Base-by-base conservation (phyloP, 2,888 invertebrate genomes). In the Linnaemya vulpina region DNA sequence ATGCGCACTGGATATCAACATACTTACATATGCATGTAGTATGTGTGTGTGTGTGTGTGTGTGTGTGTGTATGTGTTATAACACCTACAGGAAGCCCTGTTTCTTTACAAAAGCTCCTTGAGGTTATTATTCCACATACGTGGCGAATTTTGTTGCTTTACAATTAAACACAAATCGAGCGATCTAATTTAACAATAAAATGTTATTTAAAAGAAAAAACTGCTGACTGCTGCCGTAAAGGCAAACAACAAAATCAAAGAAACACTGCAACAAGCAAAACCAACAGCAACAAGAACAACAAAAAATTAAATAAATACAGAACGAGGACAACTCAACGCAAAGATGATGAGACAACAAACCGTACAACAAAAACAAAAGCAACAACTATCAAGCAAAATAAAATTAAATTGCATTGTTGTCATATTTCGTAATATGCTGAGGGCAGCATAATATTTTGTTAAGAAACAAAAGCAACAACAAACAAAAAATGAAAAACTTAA, bases 401-500 rank as follows among this genome's bases (percentile, higher is more conserved):
- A 62, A 77, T 65, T 53, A 88, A 83, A 87, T 89, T 90, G 90
- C 90, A 90, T 90, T 90, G 90, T 90, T 90, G 90, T 89, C 90
- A 90, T 90, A 89, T 90, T 90, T 90, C 90, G 90, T 90, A 90
- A 90, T 86, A 84, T 84, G 84, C 80, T 85, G 82, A 85, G 85
- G 87, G 87, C 89, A 90, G 90, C 89, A 88, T 86, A 84, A 84
- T 70, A 87, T 87, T 87, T 58, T 35, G 84, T 71, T 70, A 85
- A 60, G 9, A 68, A 62, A 80, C 22, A 70, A 76, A 58, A 30
- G 5, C 20, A 65, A 63, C 40, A 79, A 68, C 49, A 67, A n/a
- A 71, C 53, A 60, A 46, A 17, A 74, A 68, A 68, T 74, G 74
- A 74, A 84, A 81, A 85, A 82, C 74, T 78, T 84, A 80, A 84